Conservation (phyloP, 2,888 invertebrate species). For the Tinea trinotella region DNA sequence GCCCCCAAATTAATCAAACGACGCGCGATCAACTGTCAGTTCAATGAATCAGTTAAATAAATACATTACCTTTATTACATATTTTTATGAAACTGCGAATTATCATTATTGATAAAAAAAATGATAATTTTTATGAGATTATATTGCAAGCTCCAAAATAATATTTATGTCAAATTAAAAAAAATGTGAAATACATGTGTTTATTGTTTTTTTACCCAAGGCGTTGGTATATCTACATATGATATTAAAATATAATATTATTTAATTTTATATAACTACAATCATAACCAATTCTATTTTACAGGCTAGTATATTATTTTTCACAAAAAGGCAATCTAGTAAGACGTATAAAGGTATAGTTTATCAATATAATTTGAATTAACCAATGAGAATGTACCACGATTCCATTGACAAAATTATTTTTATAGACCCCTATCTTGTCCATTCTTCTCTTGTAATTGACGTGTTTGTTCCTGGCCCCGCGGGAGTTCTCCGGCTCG, state of each 20-base stretch:
- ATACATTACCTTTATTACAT: slow-evolving; percentile 36
- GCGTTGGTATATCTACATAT: no score
- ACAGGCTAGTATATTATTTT: no score
- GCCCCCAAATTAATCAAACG: slow-evolving; percentile 39
- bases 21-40: slow-evolving; percentile 39
- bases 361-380: slow-evolving; percentile 6
- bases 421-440: slow-evolving; percentile 26
- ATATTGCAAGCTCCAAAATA: no score
- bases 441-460: slow-evolving; percentile 33
- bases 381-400: slow-evolving; percentile 15
- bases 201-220: no score
- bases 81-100: slow-evolving; percentile 24
- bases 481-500: neutral
- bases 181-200: no score
- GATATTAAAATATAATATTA: no score
- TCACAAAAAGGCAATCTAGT: no score
- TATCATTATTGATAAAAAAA: slow-evolving; percentile 31
- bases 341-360: no score
- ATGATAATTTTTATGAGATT: no score
- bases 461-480: slow-evolving; percentile 46
- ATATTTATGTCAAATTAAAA: no score
- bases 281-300: no score
- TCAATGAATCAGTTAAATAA: slow-evolving; percentile 26
- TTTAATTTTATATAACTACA: no score
- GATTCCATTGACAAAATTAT: slow-evolving; percentile 50